Evolutionary conservation across 1,140 invertebrate genomes (phyloP).

Genomic region (Condylostylus longicornis): DNA sequence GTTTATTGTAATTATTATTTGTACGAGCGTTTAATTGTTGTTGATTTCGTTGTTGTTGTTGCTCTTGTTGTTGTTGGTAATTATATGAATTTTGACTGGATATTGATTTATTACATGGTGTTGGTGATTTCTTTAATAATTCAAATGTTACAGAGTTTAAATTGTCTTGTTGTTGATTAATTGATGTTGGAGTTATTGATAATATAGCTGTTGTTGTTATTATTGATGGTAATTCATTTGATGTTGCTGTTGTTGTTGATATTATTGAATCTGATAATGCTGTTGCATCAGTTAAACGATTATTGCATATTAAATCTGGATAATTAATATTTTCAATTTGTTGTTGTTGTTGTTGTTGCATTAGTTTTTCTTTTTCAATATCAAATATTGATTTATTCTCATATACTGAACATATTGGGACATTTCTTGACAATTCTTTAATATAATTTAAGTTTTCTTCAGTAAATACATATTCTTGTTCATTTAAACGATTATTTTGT

Average conservation of each 20-base stretch:
- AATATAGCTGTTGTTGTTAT: neutral
- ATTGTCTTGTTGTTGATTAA: no score
- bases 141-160: no score
- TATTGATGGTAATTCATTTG: neutral
- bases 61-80: slow-evolving; percentile 6
- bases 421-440: slow-evolving; percentile 27
- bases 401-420: slow-evolving; percentile 28
- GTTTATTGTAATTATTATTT: neutral
- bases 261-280: neutral
- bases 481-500: neutral
- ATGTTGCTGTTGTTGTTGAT: slow-evolving; percentile 1
- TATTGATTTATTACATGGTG: no score
- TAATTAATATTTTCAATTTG: no score
- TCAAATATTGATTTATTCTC: slow-evolving; percentile 30
- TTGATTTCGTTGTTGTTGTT: neutral
- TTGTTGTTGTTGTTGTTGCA: neutral
- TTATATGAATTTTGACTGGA: no score
- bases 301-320: no score
- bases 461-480: slow-evolving; percentile 15
- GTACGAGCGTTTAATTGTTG: neutral
- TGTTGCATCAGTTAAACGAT: slow-evolving; percentile 1
- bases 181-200: no score
- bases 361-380: slow-evolving; percentile 3
- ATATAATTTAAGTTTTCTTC: slow-evolving; percentile 30
- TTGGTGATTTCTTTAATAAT: no score